Evolutionary conservation across 2,888 invertebrate species (phyloP).

Genomic region (Papilio demoleus): DNA sequence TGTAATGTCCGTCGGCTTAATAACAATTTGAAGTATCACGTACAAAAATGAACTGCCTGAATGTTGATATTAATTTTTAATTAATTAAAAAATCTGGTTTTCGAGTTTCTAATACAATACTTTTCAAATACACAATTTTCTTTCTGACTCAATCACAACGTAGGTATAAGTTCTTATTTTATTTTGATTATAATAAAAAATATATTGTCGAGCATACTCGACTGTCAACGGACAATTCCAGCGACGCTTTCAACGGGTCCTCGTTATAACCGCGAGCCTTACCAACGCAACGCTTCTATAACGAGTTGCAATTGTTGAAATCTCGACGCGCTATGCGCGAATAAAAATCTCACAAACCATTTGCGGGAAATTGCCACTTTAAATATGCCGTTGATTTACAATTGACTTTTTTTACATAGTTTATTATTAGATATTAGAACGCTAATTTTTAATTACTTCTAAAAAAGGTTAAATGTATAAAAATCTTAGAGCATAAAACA

Average conservation of each 20-base stretch:
- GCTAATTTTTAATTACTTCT: neutral
- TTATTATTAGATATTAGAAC: neutral
- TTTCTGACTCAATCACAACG: neutral
- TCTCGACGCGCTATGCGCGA: conserved; percentile 22
- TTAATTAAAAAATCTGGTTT: no score
- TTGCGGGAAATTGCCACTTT: conserved; percentile 36
- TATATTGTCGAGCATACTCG: conserved; percentile 1
- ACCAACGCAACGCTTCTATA: conserved; percentile 35
- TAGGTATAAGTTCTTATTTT: no score
- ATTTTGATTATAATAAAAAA: neutral
- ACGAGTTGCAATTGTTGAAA: conserved; percentile 39
- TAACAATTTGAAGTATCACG: neutral
- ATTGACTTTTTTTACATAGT: neutral
- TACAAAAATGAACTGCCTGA: no score
- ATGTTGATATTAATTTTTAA: no score
- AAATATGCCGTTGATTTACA: conserved; percentile 41
- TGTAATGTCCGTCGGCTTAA: conserved; percentile 11
- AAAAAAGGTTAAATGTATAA: no score
- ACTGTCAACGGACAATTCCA: conserved; percentile 28
- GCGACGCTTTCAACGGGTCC: conserved; percentile 43
- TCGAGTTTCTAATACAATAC: neutral
- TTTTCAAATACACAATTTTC: neutral
- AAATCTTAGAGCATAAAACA: no score
- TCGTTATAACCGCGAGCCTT: conserved; percentile 43
- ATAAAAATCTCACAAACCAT: conserved; percentile 8